These are phyloP conservation scores for Asteroscopus sphinx DNA, from an alignment of 2,888 invertebrate genomes.

Conservation along the genomic window DNA sequence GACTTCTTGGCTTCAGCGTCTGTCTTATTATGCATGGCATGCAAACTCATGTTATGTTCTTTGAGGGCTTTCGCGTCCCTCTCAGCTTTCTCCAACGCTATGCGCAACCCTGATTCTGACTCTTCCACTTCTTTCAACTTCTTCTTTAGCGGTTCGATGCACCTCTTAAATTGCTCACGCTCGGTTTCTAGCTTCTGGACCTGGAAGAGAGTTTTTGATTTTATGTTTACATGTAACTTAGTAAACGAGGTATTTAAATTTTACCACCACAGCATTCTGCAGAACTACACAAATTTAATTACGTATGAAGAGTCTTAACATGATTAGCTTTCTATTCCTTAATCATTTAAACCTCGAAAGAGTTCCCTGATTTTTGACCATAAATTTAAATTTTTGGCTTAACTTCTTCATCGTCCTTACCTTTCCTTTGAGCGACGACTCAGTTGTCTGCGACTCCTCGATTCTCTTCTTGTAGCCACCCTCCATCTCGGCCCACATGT, in stretches of 20 bases:
- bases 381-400: neutral
- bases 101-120: slow-evolving; percentile 87
- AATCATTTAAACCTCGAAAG: neutral
- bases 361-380: neutral
- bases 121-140: slow-evolving; percentile 90
- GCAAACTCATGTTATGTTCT: slow-evolving; percentile 82
- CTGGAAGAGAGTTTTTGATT: slow-evolving; percentile 60
- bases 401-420: slow-evolving; percentile 64
- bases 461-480: slow-evolving; percentile 91
- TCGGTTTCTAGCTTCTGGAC: slow-evolving; percentile 79
- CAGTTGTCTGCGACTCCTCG: slow-evolving; percentile 82
- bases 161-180: slow-evolving; percentile 87
- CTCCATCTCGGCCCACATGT: slow-evolving; percentile 93
- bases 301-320: neutral
- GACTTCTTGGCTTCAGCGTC: slow-evolving; percentile 87
- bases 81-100: slow-evolving; percentile 88
- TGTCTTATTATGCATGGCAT: slow-evolving; percentile 81
- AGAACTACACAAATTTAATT: neutral
- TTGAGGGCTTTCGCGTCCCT: slow-evolving; percentile 88
- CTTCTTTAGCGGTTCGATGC: slow-evolving; percentile 83
- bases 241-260: too few species aligned
- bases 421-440: slow-evolving; percentile 86
- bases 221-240: too few species aligned
- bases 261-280: too few species aligned
- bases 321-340: neutral